phyloP scores from a whole-genome alignment of 2,888 invertebrate species.

The Leucoma salicis region DNA sequence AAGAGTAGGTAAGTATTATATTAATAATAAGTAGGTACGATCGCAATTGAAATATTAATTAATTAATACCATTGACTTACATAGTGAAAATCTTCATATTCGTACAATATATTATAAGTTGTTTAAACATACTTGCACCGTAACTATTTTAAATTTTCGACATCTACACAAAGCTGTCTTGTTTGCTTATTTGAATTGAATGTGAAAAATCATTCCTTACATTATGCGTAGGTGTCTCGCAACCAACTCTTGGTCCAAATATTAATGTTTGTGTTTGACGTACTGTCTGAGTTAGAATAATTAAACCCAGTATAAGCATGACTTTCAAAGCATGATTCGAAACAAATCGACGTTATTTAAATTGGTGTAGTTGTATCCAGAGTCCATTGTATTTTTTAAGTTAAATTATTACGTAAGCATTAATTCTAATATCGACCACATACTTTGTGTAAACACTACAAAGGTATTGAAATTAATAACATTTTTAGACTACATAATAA shows the following conservation, averaged over 20 bases:
- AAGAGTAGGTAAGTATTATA: no score
- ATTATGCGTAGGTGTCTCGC: conserved; percentile 45
- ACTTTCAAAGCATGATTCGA: conserved; percentile 31
- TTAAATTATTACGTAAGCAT: no score
- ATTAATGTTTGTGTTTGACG: conserved; percentile 49
- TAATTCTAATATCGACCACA: no score
- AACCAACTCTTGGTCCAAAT: conserved; percentile 43
- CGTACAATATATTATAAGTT: no score
- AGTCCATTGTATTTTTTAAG: neutral
- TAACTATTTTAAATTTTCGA: conserved; percentile 22
- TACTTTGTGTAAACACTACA: no score
- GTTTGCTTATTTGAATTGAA: conserved; percentile 60
- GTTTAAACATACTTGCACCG: no score
- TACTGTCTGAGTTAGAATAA: conserved; percentile 43
- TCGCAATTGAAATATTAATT: no score
- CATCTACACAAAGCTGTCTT: conserved; percentile 16
- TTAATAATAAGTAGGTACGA: no score
- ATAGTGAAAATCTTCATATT: no score
- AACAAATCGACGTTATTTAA: conserved; percentile 35
- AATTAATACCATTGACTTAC: no score
- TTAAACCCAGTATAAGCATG: conserved; percentile 30
- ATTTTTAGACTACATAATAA: no score
- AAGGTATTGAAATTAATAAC: no score
- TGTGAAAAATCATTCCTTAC: conserved; percentile 46
- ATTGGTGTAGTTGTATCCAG: conserved; percentile 11